phyloP scores from a whole-genome alignment of 1,140 invertebrate genomes.

The Thalassaphorura encarpata region DNA sequence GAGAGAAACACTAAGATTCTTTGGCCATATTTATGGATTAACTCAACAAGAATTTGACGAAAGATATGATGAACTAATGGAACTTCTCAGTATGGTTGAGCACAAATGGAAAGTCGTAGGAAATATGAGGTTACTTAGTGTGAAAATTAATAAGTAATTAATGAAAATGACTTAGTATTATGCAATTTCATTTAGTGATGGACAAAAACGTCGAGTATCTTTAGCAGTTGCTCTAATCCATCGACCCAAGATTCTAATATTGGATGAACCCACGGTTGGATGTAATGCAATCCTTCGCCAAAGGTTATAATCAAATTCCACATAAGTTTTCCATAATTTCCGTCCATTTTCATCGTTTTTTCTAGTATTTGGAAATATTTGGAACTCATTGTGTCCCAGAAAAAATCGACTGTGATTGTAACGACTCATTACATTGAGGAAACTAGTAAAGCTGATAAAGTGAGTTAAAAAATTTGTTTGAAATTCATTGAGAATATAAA shows the following conservation, averaged over 20 bases:
- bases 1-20: slow-evolving; percentile 20
- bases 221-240: slow-evolving; percentile 87
- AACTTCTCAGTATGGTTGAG: slow-evolving; percentile 15
- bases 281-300: slow-evolving; percentile 18
- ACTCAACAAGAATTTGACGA: slow-evolving; percentile 8
- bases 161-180: background rate
- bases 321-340: background rate
- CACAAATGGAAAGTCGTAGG: background rate
- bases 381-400: slow-evolving; percentile 9
- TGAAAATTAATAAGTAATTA: background rate
- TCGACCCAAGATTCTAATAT: slow-evolving; percentile 79
- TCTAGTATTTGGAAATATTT: slow-evolving; percentile 25
- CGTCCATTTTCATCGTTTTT: background rate
- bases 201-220: slow-evolving; percentile 80
- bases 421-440: slow-evolving; percentile 30
- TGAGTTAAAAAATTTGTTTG: no score
- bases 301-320: slow-evolving; percentile 5
- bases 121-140: background rate
- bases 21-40: slow-evolving; percentile 22
- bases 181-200: slow-evolving; percentile 52
- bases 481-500: background rate
- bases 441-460: slow-evolving; percentile 16
- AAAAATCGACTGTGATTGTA: slow-evolving; percentile 21
- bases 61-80: slow-evolving; percentile 20
- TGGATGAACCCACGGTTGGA: slow-evolving; percentile 37